These are phyloP conservation scores for Achlya flavicornis DNA, from an alignment of 2,888 invertebrate genomes.

Conservation along the genomic window DNA sequence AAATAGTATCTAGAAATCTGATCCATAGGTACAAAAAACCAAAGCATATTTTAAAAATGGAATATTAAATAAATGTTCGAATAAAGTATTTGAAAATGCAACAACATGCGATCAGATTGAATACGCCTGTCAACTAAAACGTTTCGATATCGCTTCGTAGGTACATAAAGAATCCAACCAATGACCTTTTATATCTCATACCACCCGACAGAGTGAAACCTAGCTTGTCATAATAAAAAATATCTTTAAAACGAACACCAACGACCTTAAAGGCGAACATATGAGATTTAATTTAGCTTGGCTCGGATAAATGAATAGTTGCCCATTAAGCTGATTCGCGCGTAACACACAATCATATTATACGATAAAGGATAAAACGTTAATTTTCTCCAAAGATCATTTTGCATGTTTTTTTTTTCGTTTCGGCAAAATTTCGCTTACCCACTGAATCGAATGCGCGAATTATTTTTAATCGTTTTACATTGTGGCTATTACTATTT, in stretches of 20 bases:
- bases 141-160: conserved; percentile 44
- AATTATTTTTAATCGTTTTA: conserved; percentile 46
- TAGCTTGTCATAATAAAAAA: conserved; percentile 39
- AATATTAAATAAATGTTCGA: conserved; percentile 17
- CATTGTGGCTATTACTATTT: conserved; percentile 23
- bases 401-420: conserved; percentile 31
- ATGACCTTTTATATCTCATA: conserved; percentile 38
- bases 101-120: conserved; percentile 39
- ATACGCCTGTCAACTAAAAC: conserved; percentile 51
- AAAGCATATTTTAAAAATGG: not conserved
- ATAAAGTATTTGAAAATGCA: conserved; percentile 30
- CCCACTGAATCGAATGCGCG: conserved; percentile 43
- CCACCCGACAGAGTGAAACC: conserved; percentile 33
- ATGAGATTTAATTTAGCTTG: conserved; percentile 24
- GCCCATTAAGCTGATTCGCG: conserved; percentile 47
- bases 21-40: too few relatives aligned
- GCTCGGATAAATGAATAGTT: conserved; percentile 41
- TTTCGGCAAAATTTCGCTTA: conserved; percentile 26
- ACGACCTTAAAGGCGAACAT: conserved; percentile 25
- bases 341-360: conserved; percentile 44
- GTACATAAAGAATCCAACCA: conserved; percentile 42
- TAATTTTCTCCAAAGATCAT: conserved; percentile 35
- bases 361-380: conserved; percentile 27
- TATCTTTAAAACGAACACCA: conserved; percentile 21
- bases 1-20: too few relatives aligned